Evolutionary conservation across 2,888 invertebrate genomes (phyloP), one percentile per base, ranked within the genome.

Genomic region (Leucozona laternaria): DNA sequence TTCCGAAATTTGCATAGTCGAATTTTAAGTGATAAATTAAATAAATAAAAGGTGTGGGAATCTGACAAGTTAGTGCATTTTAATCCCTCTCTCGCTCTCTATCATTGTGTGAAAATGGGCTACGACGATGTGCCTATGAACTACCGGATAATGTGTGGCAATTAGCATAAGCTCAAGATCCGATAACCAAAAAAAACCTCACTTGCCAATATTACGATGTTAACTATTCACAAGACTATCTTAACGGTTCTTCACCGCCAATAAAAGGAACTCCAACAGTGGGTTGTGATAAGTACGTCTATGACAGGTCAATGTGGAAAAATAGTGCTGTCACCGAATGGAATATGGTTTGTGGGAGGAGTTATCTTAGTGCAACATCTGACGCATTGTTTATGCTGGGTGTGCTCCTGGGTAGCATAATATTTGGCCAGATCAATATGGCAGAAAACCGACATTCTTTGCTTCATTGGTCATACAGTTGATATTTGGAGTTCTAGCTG

Each of bases 401-500:
- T 83, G 96, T 96, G 62, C 94, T 96, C 92, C 90, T 96, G 84
- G 96, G 96, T 55, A 96, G 96, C 72, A 95, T 96, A 79, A 92
- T 95, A 71, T 96, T 96, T 91, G 96, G 96, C 34, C 95, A 95
- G 89, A 92, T 96, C 89, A 95, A 91, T 95, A 93, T 92, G 96
- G 96, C 66, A 93, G 96, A 73, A 94, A 95, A 91, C 94, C 95
- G 66, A 95, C 95, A 89, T 96, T 96, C 93, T 95, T 96, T 91
- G 92, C 95, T 81, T 95, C 96, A 70, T 92, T 96, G 88, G 94
- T 96, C 11, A 93, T 95, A 68, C 95, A 96, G 92, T 94, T 96
- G 37, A 91, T 95, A 37, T 95, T 95, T 89, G 96, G 96, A 48
- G 91, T 95, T 53, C 89, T 95, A 76, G 95, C 95, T 6, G 95